A percentile compares a stretch with the other conserved stretches of the same genome.
Conservation (phyloP, 2,113 vertebrate species). For the Gymnorhina tibicen region DNA sequence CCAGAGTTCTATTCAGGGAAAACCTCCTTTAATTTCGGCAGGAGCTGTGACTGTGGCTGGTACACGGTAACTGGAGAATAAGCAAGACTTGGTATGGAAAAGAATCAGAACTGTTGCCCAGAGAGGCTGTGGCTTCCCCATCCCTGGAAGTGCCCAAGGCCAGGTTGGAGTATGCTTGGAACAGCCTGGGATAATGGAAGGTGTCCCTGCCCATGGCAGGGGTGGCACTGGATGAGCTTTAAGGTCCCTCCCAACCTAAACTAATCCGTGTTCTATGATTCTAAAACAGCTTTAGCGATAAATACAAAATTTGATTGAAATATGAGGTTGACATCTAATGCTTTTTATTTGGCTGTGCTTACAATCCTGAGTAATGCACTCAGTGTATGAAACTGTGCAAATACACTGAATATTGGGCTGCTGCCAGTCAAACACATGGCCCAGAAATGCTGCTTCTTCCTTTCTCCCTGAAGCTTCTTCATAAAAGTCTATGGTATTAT, state of each 20-base stretch:
- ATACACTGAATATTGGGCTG: background rate
- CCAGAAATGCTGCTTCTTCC: background rate
- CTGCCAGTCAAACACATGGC: background rate
- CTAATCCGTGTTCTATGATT: background rate
- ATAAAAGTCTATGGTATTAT: background rate
- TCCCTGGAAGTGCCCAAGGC: background rate
- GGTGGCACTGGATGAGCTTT: background rate
- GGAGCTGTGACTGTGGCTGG: background rate
- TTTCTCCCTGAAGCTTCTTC: background rate
- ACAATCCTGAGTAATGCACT: background rate
- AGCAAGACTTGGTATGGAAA: background rate
- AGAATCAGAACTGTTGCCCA: background rate
- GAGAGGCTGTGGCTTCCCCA: background rate
- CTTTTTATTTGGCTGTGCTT: background rate
- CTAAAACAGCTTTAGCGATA: background rate
- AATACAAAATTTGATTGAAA: background rate
- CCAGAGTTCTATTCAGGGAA: background rate
- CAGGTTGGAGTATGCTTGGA: background rate
- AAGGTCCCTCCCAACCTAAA: background rate
- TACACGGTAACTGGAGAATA: background rate
- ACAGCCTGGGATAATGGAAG: background rate
- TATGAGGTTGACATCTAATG: background rate
- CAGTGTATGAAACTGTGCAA: background rate
- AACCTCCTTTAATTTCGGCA: background rate
- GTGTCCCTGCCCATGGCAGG: background rate